Percentiles rank a stretch among this genome's conserved stretches.
These are phyloP conservation scores for Hyaena hyaena DNA, from an alignment of 2,113 vertebrate species.

Conservation along the genomic window DNA sequence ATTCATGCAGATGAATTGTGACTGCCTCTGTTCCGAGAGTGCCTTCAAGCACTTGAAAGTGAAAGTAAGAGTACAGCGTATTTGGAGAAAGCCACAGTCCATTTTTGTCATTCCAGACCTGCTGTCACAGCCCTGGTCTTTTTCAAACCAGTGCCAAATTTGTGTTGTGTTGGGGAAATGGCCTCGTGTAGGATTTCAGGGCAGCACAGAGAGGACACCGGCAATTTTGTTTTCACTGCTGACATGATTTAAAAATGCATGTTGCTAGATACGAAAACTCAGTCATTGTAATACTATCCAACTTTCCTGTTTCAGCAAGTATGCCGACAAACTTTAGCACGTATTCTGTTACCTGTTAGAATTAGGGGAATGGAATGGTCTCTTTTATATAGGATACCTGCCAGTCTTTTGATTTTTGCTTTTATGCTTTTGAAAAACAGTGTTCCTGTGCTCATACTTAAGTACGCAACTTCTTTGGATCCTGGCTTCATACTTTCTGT, in stretches of 20 bases:
- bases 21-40: background rate
- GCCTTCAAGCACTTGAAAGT: conserved; percentile 22
- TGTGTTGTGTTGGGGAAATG: background rate
- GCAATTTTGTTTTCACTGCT: background rate
- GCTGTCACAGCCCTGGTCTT: background rate
- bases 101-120: background rate
- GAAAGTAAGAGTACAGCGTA: background rate
- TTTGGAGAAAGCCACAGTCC: background rate
- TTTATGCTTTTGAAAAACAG: conserved; percentile 8
- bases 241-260: background rate
- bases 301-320: background rate
- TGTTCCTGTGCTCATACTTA: background rate
- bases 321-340: background rate
- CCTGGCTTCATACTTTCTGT: conserved; percentile 10
- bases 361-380: background rate
- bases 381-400: background rate
- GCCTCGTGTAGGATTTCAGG: background rate
- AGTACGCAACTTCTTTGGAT: background rate
- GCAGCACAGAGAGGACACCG: background rate
- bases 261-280: background rate
- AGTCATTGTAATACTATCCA: background rate
- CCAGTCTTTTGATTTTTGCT: background rate
- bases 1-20: background rate
- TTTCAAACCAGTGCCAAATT: background rate
- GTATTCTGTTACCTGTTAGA: background rate